phyloP scores from a whole-genome alignment of 2,888 invertebrate species.

The Drosophila nr. perissopoda region DNA sequence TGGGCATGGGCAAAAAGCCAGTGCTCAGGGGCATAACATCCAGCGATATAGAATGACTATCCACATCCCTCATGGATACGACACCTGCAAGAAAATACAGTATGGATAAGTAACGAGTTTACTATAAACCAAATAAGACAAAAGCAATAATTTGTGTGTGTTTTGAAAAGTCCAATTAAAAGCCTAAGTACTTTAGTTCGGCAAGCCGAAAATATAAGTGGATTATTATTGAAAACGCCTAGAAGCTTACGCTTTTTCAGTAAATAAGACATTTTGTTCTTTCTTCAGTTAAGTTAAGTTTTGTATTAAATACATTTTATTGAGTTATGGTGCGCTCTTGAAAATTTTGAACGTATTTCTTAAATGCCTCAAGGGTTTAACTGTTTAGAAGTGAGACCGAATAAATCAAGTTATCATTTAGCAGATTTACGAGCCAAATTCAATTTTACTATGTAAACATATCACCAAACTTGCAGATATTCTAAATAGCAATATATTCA shows the following conservation, averaged over 20 bases:
- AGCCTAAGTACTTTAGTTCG: slow-evolving; percentile 36
- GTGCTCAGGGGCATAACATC: slow-evolving; percentile 97
- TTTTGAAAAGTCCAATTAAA: slow-evolving; percentile 26
- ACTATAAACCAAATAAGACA: not conserved
- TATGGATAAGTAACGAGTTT: not conserved
- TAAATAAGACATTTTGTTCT: not conserved
- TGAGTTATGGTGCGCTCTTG: not conserved
- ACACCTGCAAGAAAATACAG: slow-evolving; percentile 86
- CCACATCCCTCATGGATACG: slow-evolving; percentile 88
- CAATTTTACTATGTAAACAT: not conserved
- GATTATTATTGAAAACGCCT: not conserved
- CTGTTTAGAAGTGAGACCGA: not conserved
- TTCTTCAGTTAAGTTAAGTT: not conserved
- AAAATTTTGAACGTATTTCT: not conserved
- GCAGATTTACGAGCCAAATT: not conserved
- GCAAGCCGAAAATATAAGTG: not conserved
- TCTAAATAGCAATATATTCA: not conserved
- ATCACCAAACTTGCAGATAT: not conserved
- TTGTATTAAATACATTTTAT: not conserved
- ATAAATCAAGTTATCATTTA: not conserved
- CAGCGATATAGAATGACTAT: slow-evolving; percentile 90
- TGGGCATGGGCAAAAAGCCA: slow-evolving; percentile 95
- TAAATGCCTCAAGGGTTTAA: not conserved
- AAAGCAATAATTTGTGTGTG: slow-evolving; percentile 41
- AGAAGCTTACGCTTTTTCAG: not conserved